Evolutionary conservation across 2,113 vertebrate genomes (phyloP).

Genomic region (Nothocercus nigrocapillus): DNA sequence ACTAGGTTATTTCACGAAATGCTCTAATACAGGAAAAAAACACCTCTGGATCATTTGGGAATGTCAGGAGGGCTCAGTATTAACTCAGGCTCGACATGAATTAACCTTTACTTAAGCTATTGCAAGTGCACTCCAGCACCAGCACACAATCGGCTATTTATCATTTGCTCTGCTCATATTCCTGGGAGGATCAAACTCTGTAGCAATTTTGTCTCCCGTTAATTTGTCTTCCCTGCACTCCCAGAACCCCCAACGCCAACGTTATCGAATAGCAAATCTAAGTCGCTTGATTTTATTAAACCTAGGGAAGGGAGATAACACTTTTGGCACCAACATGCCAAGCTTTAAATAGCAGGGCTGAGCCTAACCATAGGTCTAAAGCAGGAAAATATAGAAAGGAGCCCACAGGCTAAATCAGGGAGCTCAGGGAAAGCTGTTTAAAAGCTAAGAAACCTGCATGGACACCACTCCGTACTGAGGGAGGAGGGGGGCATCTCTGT

Average conservation of each 20-base stretch:
- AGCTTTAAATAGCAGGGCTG: background rate
- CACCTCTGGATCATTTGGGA: background rate
- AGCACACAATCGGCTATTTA: slow-evolving; percentile 36
- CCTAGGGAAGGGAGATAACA: slow-evolving; percentile 46
- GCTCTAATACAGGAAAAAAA: background rate
- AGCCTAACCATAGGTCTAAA: background rate
- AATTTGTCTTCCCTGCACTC: slow-evolving; percentile 30
- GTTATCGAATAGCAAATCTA: background rate
- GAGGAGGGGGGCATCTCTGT: background rate
- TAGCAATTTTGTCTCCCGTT: slow-evolving; percentile 42
- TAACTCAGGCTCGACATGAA: slow-evolving; percentile 46
- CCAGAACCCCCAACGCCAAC: slow-evolving; percentile 7
- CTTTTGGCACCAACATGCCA: background rate
- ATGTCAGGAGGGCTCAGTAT: background rate
- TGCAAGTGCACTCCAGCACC: background rate
- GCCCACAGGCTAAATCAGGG: background rate
- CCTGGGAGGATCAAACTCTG: slow-evolving; percentile 42
- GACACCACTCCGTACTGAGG: background rate
- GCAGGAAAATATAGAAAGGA: background rate
- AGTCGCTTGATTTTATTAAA: slow-evolving; percentile 45
- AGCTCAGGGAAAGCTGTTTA: background rate
- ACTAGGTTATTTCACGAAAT: slow-evolving; percentile 25
- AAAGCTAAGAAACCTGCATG: background rate
- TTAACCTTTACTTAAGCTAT: slow-evolving; percentile 46
- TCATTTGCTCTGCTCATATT: slow-evolving; percentile 7